Conservation (phyloP, 2,888 invertebrate species). For the Hedya salicella region DNA sequence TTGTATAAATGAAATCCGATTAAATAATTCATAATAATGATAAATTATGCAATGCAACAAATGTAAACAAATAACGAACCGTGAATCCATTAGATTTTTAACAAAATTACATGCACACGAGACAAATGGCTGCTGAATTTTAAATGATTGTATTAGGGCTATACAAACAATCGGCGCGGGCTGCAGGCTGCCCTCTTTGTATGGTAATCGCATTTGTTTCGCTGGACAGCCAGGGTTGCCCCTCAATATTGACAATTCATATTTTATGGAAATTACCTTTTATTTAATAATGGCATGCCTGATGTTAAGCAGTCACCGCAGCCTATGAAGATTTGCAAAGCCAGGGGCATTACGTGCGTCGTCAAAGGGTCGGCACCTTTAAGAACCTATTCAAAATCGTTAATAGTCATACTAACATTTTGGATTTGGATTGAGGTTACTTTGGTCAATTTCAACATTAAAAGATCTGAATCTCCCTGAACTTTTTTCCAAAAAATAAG, state of each 20-base stretch:
- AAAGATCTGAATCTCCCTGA: no score
- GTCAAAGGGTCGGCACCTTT: no score
- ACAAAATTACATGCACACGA: slow-evolving; percentile 22
- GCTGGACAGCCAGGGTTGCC: slow-evolving; percentile 57
- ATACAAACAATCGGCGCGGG: slow-evolving; percentile 62
- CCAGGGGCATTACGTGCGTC: no score
- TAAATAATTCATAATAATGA: not conserved
- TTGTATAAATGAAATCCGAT: no score
- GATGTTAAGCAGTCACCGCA: no score
- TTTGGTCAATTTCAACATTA: no score
- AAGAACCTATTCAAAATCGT: no score
- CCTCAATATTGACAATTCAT: slow-evolving; percentile 17
- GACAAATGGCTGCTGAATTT: slow-evolving; percentile 55
- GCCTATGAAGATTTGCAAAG: no score
- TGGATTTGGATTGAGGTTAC: no score
- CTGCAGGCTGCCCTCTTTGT: slow-evolving; percentile 63
- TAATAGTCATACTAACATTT: no score
- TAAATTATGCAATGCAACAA: not conserved
- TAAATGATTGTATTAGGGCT: slow-evolving; percentile 68
- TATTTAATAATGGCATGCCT: no score
- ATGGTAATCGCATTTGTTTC: slow-evolving; percentile 67
- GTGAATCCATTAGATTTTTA: slow-evolving; percentile 15
- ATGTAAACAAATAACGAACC: not conserved
- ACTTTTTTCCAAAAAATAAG: no score
- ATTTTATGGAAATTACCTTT: not conserved